These are phyloP conservation scores for Enteromius treurensis DNA, from an alignment of 2,797 vertebrate genomes.

Conservation along the genomic window DNA sequence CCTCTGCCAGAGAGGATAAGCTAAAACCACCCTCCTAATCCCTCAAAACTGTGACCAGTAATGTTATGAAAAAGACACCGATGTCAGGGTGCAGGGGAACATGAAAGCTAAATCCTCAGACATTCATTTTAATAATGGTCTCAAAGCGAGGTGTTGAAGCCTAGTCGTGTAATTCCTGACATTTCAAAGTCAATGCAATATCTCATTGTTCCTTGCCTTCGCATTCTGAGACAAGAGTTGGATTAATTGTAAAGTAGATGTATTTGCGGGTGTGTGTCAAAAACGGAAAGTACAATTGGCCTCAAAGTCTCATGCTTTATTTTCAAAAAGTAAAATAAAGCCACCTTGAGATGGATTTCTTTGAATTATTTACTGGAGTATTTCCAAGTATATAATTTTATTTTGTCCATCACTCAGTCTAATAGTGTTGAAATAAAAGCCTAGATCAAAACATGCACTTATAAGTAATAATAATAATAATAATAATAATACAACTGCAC, in stretches of 20 bases:
- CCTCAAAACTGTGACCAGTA: slow-evolving; percentile 41
- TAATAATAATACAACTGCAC: too few species aligned
- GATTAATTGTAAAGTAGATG: slow-evolving; percentile 26
- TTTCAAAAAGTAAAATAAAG: neutral
- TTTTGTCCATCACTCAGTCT: neutral
- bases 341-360: neutral
- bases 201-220: slow-evolving; percentile 54
- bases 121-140: slow-evolving; percentile 56
- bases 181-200: slow-evolving; percentile 59
- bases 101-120: slow-evolving; percentile 46
- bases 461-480: too few species aligned
- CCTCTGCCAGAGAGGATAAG: slow-evolving; percentile 40
- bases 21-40: slow-evolving; percentile 34
- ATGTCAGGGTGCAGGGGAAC: slow-evolving; percentile 26
- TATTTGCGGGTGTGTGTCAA: slow-evolving; percentile 1
- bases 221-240: slow-evolving; percentile 15
- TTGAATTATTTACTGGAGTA: slow-evolving; percentile 1
- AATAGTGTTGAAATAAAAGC: neutral
- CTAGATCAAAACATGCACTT: neutral
- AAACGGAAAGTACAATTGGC: slow-evolving; percentile 8
- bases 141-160: slow-evolving; percentile 40
- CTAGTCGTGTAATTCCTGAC: slow-evolving; percentile 60
- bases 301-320: slow-evolving; percentile 7
- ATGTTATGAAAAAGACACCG: slow-evolving; percentile 36
- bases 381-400: neutral